phyloP scores from a whole-genome alignment of 2,888 invertebrate genomes.

The Cantharis nigra region DNA sequence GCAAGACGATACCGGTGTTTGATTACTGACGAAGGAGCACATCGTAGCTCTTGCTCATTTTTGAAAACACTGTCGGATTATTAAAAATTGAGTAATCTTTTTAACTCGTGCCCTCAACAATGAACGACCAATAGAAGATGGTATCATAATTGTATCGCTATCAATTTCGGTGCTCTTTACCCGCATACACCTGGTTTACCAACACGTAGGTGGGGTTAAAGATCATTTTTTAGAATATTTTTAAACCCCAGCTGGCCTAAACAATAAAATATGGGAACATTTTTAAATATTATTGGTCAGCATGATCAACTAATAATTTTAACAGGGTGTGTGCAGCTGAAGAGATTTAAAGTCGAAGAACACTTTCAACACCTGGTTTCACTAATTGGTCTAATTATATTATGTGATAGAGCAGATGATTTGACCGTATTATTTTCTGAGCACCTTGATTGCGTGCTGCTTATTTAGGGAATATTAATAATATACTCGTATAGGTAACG shows the following conservation, averaged over 20 bases:
- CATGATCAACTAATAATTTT: conserved; percentile 25
- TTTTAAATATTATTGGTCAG: conserved; percentile 27
- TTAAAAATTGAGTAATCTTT: conserved; percentile 34
- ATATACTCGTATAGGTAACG: neutral
- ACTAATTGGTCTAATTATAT: neutral
- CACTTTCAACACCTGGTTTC: neutral
- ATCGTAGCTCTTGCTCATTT: conserved; percentile 18
- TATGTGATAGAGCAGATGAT: conserved; percentile 9
- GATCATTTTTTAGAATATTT: conserved; percentile 40
- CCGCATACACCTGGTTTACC: conserved; percentile 56
- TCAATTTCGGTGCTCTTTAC: conserved; percentile 43
- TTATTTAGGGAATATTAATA: neutral
- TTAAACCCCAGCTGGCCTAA: conserved; percentile 39
- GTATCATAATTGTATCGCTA: conserved; percentile 42
- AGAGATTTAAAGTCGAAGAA: conserved; percentile 11
- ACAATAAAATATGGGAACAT: conserved; percentile 17
- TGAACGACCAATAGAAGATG: conserved; percentile 40
- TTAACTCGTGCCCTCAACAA: conserved; percentile 36
- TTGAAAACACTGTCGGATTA: neutral
- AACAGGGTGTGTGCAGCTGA: conserved; percentile 33
- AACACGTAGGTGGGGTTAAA: conserved; percentile 44
- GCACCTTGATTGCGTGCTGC: neutral
- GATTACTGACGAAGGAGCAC: conserved; percentile 32
- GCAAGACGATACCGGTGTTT: conserved; percentile 37
- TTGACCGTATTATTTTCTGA: neutral